Conservation (phyloP, 2,797 vertebrate genomes). For the Hypotaenidia okinawae region DNA sequence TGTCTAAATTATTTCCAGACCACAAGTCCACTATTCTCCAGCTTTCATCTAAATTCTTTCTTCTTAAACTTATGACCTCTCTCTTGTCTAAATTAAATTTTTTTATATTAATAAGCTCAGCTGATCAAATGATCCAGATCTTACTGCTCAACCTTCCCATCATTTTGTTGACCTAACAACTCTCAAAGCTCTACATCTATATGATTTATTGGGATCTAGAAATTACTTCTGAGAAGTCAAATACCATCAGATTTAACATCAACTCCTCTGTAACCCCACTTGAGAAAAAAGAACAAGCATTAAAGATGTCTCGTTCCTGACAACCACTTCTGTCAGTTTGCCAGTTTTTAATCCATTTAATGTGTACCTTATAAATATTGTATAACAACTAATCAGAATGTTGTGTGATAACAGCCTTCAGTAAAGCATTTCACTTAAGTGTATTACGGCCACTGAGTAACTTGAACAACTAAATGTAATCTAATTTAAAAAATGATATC, state of each 20-base stretch:
- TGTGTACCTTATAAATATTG: constrained; percentile 9
- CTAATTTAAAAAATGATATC: constrained; percentile 37
- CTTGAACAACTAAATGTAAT: constrained; percentile 22
- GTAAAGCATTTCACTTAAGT: neutral
- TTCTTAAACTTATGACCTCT: neutral
- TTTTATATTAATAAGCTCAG: neutral
- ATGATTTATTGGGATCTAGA: neutral
- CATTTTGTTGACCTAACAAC: neutral
- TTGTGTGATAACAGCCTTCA: neutral
- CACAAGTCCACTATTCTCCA: neutral
- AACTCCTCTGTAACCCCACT: neutral
- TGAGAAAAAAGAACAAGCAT: neutral
- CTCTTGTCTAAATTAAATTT: neutral
- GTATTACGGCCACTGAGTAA: neutral
- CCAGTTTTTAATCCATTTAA: neutral
- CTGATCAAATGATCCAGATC: neutral
- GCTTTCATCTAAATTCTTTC: neutral
- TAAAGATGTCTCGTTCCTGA: neutral
- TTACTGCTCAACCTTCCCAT: neutral
- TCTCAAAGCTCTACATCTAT: neutral
- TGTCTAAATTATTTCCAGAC: constrained; percentile 13
- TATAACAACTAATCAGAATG: constrained; percentile 9
- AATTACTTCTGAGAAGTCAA: neutral
- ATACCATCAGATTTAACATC: neutral
- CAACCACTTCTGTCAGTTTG: neutral